These are phyloP conservation scores for Acomys russatus DNA, from an alignment of 2,797 vertebrate genomes.

Conservation along the genomic window DNA sequence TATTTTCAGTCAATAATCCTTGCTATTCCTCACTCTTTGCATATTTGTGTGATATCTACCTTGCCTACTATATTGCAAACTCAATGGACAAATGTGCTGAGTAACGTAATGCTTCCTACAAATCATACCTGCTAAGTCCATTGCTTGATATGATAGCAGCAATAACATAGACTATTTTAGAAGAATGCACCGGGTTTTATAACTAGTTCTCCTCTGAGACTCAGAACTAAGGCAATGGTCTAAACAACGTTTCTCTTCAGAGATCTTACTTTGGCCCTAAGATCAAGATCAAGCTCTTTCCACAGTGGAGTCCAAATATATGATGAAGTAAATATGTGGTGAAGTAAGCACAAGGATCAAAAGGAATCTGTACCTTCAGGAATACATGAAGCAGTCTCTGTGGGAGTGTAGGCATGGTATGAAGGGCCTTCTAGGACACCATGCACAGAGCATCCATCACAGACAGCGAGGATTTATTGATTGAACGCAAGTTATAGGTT, in stretches of 20 bases:
- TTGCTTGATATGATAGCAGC: not conserved
- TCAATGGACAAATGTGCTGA: not conserved
- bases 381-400: not conserved
- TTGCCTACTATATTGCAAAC: not conserved
- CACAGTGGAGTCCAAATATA: not conserved
- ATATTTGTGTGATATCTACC: not conserved
- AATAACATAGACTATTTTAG: not conserved
- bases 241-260: not conserved
- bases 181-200: not conserved
- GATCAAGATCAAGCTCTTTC: not conserved
- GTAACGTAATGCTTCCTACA: not conserved
- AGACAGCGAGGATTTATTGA: not conserved
- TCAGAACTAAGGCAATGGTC: not conserved
- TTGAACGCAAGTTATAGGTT: slow-evolving; percentile 7
- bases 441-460: not conserved
- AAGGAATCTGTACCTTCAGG: not conserved
- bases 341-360: not conserved
- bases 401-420: not conserved
- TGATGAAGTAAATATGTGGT: not conserved
- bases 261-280: not conserved
- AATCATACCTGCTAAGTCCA: not conserved
- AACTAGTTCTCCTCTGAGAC: slow-evolving; percentile 2
- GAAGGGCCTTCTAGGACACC: not conserved
- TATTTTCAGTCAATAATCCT: not conserved
- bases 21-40: not conserved